These are phyloP conservation scores for western clawed frog (Xenopus tropicalis) DNA, from an alignment of 2,113 vertebrate species.

Conservation along the genomic window UCB_Xtro_10.0 CM004445.2:22573501-22574000, in stretches of 20 bases:
- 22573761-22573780: conserved; percentile 55
- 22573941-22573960: too few relatives aligned
- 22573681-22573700: conserved; percentile 65
- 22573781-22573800: conserved; percentile 49
- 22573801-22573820: background rate
- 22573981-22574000: too few relatives aligned
- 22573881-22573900: background rate
- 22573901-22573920: background rate
- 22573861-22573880: background rate
- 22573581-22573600: conserved; percentile 61
- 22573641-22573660: conserved; percentile 69
- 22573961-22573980: too few relatives aligned
- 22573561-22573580: conserved; percentile 52
- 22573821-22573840: background rate
- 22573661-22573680: conserved; percentile 63
- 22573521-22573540: conserved; percentile 44
- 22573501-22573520: background rate
- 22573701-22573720: conserved; percentile 57
- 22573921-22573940: too few relatives aligned
- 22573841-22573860: background rate
- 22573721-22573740: conserved; percentile 62
- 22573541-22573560: conserved; percentile 59
- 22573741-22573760: conserved; percentile 52
- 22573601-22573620: conserved; percentile 67
- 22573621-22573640: conserved; percentile 60